phyloP scores from a whole-genome alignment of 2,797 vertebrate genomes.

The Danio jaintianensis region DNA sequence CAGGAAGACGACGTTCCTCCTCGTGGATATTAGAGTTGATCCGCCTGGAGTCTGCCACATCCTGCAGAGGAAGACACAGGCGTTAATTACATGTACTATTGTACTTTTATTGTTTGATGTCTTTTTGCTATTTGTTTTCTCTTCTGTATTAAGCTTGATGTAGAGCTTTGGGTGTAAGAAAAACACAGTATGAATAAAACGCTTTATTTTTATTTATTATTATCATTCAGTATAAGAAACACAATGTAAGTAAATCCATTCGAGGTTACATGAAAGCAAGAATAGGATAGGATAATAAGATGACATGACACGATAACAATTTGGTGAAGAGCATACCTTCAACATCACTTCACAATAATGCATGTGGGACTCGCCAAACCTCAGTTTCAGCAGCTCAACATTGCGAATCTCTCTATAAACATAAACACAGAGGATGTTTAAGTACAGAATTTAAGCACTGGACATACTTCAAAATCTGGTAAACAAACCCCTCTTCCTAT shows the following conservation, averaged over 20 bases:
- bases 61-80: conserved; percentile 72
- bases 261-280: not conserved
- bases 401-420: conserved; percentile 92
- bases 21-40: conserved; percentile 95
- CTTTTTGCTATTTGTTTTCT: too few species aligned
- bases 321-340: conserved; percentile 79
- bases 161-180: too few species aligned
- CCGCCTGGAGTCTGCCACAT: conserved; percentile 95
- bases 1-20: conserved; percentile 87
- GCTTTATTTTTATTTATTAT: too few species aligned
- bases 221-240: not conserved
- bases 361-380: conserved; percentile 98
- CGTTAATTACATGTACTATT: too few species aligned
- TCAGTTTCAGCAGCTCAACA: conserved; percentile 94
- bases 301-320: not conserved
- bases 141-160: too few species aligned
- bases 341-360: conserved; percentile 98
- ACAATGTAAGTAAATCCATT: not conserved
- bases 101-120: too few species aligned
- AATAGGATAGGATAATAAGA: not conserved
- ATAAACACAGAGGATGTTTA: not conserved
- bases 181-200: too few species aligned
- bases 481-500: too few species aligned
- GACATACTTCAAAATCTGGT: too few species aligned
- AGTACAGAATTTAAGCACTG: too few species aligned